Evolutionary conservation across 2,797 vertebrate genomes (phyloP).

Genomic region (Sylvilagus floridanus): DNA sequence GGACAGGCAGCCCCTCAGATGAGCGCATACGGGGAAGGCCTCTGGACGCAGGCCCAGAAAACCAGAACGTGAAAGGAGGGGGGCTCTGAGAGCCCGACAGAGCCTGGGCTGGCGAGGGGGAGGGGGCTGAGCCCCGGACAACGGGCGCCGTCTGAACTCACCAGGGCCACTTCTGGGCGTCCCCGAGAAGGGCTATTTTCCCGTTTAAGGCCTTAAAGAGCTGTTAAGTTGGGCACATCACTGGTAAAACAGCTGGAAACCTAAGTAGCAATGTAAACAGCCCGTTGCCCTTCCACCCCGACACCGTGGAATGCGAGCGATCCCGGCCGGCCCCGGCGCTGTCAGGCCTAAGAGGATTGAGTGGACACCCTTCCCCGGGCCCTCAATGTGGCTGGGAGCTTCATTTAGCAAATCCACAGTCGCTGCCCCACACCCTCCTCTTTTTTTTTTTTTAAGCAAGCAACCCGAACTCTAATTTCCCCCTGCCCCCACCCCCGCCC

Average conservation of each 20-base stretch:
- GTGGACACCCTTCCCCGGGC: constrained; percentile 81
- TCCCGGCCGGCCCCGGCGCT: constrained; percentile 84
- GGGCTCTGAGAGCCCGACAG: constrained; percentile 71
- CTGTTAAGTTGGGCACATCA: constrained; percentile 91
- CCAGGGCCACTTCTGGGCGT: constrained; percentile 86
- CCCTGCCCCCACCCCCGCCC: constrained; percentile 86
- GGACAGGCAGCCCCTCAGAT: constrained; percentile 68
- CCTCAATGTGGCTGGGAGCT: constrained; percentile 85
- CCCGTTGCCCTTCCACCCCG: constrained; percentile 86
- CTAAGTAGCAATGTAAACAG: constrained; percentile 91
- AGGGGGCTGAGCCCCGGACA: constrained; percentile 85
- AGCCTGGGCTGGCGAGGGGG: constrained; percentile 33
- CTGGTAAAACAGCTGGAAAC: constrained; percentile 92
- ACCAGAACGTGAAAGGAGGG: constrained; percentile 79
- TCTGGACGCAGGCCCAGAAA: constrained; percentile 78
- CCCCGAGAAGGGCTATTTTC: constrained; percentile 90
- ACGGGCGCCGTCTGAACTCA: constrained; percentile 86
- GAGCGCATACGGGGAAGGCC: constrained; percentile 69
- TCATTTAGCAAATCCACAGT: constrained; percentile 84
- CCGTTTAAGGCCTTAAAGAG: constrained; percentile 91
- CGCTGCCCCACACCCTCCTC: constrained; percentile 66
- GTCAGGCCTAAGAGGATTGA: constrained; percentile 88
- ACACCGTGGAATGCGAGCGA: constrained; percentile 86
- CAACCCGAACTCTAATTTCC: constrained; percentile 88
- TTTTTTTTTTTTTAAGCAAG: constrained; percentile 81